Conservation (phyloP, 2,888 invertebrate species). For the Hydriomena furcata region DNA sequence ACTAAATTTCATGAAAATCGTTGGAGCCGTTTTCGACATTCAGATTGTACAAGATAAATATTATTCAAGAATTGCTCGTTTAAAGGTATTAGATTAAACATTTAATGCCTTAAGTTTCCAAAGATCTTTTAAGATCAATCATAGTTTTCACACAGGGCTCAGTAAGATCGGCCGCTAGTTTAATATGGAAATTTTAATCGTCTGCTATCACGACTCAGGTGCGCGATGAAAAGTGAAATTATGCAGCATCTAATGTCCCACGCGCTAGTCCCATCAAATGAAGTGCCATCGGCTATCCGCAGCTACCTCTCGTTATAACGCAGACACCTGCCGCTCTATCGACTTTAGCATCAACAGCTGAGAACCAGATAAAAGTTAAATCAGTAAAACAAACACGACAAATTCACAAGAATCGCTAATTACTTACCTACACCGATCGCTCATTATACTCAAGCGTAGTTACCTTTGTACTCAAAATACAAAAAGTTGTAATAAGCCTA, state of each 20-base stretch:
- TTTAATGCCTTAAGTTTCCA: too few species aligned
- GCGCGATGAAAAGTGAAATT: constrained; percentile 37
- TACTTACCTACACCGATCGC: constrained; percentile 15
- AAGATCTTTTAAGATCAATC: too few species aligned
- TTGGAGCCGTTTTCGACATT: too few species aligned
- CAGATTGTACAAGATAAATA: too few species aligned
- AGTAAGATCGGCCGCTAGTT: too few species aligned
- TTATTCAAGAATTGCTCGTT: too few species aligned
- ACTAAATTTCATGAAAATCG: too few species aligned
- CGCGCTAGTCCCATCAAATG: constrained; percentile 49
- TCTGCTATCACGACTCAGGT: constrained; percentile 5
- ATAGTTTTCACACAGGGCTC: too few species aligned
- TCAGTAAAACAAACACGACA: constrained; percentile 24
- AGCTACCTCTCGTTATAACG: constrained; percentile 34
- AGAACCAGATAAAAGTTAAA: constrained; percentile 29
- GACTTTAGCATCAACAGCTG: constrained; percentile 29
- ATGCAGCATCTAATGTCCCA: constrained; percentile 48
- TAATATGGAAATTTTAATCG: background rate
- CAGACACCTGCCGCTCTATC: constrained; percentile 45
- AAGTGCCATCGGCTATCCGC: constrained; percentile 47
- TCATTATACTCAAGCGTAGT: constrained; percentile 10
- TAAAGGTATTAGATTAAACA: too few species aligned
- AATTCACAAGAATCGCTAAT: constrained; percentile 31
- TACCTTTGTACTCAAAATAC: constrained; percentile 29
- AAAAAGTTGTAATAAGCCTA: constrained; percentile 50